Conservation (phyloP, 2,797 vertebrate species). For the Myiotriccus ornatus region DNA sequence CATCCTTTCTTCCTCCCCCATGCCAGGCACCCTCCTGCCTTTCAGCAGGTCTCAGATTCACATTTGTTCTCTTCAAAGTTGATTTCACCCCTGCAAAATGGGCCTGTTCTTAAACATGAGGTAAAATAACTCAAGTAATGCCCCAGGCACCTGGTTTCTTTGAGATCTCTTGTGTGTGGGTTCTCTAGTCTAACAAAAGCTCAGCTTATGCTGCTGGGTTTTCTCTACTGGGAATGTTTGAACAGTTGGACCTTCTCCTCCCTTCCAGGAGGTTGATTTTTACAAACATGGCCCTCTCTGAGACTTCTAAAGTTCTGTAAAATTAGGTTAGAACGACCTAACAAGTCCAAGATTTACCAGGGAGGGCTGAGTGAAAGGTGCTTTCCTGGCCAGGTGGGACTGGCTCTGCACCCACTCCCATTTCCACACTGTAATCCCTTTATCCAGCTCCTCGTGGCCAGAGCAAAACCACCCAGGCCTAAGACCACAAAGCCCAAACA, state of each 20-base stretch:
- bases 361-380: background rate
- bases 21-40: rapidly evolving
- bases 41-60: background rate
- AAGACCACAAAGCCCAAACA: background rate
- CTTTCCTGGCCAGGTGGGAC: background rate
- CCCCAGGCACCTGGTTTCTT: rapidly evolving
- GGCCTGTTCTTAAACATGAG: background rate
- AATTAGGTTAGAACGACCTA: background rate
- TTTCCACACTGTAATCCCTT: background rate
- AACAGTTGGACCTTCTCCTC: background rate
- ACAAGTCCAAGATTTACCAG: background rate
- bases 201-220: background rate
- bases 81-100: background rate
- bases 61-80: background rate
- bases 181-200: background rate
- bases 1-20: rapidly evolving
- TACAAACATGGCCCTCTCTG: background rate
- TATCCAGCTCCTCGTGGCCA: background rate
- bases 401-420: background rate
- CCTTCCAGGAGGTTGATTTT: background rate
- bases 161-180: background rate
- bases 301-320: background rate
- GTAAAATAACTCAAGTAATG: background rate
- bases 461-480: background rate
- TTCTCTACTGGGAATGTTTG: background rate